Evolutionary conservation across 2,797 vertebrate species (phyloP).

Genomic region (Hyperoplus immaculatus): DNA sequence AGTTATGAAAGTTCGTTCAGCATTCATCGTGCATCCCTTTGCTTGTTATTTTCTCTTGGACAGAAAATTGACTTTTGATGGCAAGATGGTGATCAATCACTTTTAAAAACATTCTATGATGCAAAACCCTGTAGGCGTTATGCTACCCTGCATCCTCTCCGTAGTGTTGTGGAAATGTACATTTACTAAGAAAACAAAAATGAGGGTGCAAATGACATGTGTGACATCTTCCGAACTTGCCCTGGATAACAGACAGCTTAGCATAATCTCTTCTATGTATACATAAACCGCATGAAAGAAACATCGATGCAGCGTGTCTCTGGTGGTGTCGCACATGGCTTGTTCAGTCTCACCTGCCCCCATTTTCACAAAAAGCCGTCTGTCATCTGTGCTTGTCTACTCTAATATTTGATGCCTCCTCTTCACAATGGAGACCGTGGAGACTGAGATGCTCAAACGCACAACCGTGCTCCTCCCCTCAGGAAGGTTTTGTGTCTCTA

Average conservation of each 20-base stretch:
- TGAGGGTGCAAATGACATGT: conserved; percentile 30
- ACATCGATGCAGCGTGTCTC: conserved; percentile 51
- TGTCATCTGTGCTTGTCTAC: conserved; percentile 65
- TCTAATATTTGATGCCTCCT: conserved; percentile 62
- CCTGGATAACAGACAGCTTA: conserved; percentile 69
- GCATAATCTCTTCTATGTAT: conserved; percentile 52
- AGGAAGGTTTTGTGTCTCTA: conserved; percentile 66
- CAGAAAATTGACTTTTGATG: conserved; percentile 13
- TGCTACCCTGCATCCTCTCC: background rate
- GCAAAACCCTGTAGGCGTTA: conserved; percentile 3
- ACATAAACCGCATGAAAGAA: conserved; percentile 55
- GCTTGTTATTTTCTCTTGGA: conserved; percentile 1
- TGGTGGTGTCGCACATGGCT: conserved; percentile 46
- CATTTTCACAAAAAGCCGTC: conserved; percentile 60
- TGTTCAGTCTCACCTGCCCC: conserved; percentile 65
- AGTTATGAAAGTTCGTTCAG: conserved; percentile 18
- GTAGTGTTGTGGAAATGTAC: conserved; percentile 23
- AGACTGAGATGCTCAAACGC: conserved; percentile 51
- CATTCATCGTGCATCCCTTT: conserved; percentile 23
- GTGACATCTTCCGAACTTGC: conserved; percentile 51
- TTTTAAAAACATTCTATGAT: conserved; percentile 13
- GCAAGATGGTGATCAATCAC: conserved; percentile 11
- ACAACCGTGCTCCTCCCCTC: conserved; percentile 64
- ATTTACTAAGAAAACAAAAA: conserved; percentile 53
- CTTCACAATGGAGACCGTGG: conserved; percentile 37